Conservation (phyloP, 2,113 vertebrate genomes). For the Antechinus stuartii region DNA sequence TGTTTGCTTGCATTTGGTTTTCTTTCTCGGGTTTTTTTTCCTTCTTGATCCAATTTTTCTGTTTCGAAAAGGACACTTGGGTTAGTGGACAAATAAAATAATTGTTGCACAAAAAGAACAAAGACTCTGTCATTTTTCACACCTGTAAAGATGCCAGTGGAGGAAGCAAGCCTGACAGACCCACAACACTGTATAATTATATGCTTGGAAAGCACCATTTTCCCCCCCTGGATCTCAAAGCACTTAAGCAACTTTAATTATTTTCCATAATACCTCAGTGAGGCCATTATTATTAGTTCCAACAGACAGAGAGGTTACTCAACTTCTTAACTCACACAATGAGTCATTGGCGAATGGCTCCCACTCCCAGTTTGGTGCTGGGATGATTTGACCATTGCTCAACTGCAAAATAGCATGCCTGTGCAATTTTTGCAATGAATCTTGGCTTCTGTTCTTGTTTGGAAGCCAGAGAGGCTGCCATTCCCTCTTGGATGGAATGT, state of each 20-base stretch:
- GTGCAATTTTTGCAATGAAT: constrained; percentile 43
- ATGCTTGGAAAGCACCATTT: constrained; percentile 53
- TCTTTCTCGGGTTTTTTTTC: too few species aligned
- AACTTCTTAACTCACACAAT: constrained; percentile 47
- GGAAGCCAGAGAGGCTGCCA: constrained; percentile 30
- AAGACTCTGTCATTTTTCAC: constrained; percentile 58
- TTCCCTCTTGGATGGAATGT: constrained; percentile 54
- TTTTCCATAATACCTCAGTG: constrained; percentile 63
- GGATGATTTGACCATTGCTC: constrained; percentile 52
- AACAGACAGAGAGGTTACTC: constrained; percentile 50
- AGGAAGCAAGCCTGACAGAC: constrained; percentile 42
- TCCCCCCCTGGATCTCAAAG: constrained; percentile 54
- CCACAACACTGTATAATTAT: constrained; percentile 60
- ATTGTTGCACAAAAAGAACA: constrained; percentile 55
- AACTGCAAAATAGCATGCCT: constrained; percentile 47
- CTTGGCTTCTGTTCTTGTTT: constrained; percentile 51
- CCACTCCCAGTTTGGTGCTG: constrained; percentile 49
- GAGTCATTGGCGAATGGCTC: constrained; percentile 59
- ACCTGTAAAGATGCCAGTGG: constrained; percentile 58
- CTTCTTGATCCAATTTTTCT: not conserved
- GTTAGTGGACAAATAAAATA: constrained; percentile 53
- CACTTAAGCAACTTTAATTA: constrained; percentile 63
- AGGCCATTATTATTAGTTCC: constrained; percentile 59
- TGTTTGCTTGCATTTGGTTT: too few species aligned
- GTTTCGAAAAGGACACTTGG: constrained; percentile 42